phyloP scores from a whole-genome alignment of 2,888 invertebrate species.

The Calephelis perditalis region DNA sequence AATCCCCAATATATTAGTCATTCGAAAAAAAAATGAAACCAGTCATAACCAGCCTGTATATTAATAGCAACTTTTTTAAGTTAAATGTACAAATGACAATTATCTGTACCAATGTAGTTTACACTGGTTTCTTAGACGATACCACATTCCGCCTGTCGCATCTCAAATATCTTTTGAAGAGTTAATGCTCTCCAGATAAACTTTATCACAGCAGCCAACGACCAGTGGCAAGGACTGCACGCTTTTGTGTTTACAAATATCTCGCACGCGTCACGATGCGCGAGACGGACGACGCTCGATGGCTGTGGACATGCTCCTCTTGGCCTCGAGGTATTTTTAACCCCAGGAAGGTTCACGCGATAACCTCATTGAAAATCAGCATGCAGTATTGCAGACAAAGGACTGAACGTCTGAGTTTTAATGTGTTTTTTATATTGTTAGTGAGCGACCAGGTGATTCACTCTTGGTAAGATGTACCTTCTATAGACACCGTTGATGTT shows the following conservation, averaged over 20 bases:
- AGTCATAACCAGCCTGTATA: too few species aligned
- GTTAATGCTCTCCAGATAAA: slow-evolving; percentile 1
- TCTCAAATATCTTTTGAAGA: background rate
- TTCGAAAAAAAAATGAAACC: too few species aligned
- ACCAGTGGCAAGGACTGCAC: slow-evolving; percentile 3
- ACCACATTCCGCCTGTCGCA: background rate
- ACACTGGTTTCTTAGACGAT: background rate
- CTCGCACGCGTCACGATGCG: slow-evolving; percentile 5
- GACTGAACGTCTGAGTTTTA: too few species aligned
- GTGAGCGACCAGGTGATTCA: too few species aligned
- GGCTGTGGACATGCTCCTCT: slow-evolving; percentile 2
- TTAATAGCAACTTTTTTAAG: too few species aligned
- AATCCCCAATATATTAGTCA: too few species aligned
- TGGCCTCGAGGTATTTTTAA: slow-evolving; percentile 11
- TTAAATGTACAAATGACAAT: too few species aligned
- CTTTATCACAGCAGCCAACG: slow-evolving; percentile 2
- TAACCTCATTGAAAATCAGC: too few species aligned
- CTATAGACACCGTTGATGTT: too few species aligned
- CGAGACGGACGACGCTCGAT: background rate
- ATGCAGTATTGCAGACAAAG: too few species aligned
- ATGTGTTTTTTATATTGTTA: too few species aligned
- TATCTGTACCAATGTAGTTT: background rate
- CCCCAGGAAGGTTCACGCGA: slow-evolving; percentile 7
- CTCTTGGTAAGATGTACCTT: too few species aligned
- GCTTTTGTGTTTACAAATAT: slow-evolving; percentile 1